phyloP scores from a whole-genome alignment of 2,888 invertebrate genomes.

The Malachius bipustulatus region DNA sequence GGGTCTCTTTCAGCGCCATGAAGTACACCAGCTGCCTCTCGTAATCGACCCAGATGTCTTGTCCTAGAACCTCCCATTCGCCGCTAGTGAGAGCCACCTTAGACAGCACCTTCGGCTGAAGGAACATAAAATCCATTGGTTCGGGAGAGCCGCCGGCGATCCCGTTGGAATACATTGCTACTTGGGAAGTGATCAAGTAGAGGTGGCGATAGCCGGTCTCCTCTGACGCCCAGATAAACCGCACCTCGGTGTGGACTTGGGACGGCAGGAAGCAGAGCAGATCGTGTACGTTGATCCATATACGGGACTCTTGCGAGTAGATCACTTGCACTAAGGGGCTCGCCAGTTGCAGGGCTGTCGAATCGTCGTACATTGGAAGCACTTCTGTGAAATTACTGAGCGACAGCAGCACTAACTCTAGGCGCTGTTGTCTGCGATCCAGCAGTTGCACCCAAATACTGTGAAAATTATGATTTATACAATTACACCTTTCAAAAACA shows the following conservation, averaged over 20 bases:
- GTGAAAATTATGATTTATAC: constrained; percentile 19
- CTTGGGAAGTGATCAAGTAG: constrained; percentile 60
- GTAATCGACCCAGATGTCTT: constrained; percentile 80
- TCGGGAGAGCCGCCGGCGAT: constrained; percentile 39
- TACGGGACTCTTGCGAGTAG: constrained; percentile 53
- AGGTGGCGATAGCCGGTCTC: constrained; percentile 83
- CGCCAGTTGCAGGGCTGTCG: constrained; percentile 27
- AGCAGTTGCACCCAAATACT: constrained; percentile 90
- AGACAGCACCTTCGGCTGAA: constrained; percentile 51
- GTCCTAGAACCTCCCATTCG: constrained; percentile 86
- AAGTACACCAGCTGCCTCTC: constrained; percentile 75
- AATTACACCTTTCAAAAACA: background rate
- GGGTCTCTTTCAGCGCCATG: constrained; percentile 79
- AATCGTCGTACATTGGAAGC: constrained; percentile 40
- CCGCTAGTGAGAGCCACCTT: constrained; percentile 73
- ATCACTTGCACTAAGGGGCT: constrained; percentile 45
- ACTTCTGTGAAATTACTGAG: constrained; percentile 61
- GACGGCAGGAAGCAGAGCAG: constrained; percentile 71
- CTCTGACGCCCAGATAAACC: constrained; percentile 88
- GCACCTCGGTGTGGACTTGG: constrained; percentile 36
- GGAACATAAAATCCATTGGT: constrained; percentile 40
- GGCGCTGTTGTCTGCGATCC: constrained; percentile 72
- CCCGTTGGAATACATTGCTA: constrained; percentile 43
- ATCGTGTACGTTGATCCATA: constrained; percentile 95
- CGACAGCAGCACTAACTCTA: constrained; percentile 75